A percentile compares a stretch with the other conserved stretches of the same genome.
Evolutionary conservation across 2,797 vertebrate genomes (phyloP).

Genomic region (Poecile montanus): DNA sequence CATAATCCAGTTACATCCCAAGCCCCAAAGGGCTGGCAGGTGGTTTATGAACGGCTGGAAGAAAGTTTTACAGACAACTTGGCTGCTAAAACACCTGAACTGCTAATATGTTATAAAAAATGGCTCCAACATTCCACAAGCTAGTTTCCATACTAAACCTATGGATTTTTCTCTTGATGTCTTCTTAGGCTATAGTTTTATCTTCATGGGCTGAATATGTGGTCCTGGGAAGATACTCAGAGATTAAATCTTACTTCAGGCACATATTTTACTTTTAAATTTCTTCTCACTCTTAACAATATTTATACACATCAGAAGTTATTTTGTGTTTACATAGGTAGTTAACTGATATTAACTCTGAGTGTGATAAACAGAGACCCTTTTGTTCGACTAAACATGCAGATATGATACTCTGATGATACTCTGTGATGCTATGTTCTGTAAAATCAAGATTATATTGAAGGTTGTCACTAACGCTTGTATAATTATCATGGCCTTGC

Average conservation of each 20-base stretch:
- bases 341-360: background rate
- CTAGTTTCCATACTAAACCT: background rate
- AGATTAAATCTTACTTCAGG: background rate
- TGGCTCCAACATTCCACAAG: background rate
- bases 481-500: too few species aligned
- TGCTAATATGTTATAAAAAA: background rate
- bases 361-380: too few species aligned
- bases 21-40: background rate
- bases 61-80: background rate
- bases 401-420: too few species aligned
- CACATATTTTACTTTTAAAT: background rate
- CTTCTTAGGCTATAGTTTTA: background rate
- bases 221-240: accelerated
- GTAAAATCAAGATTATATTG: too few species aligned
- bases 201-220: background rate
- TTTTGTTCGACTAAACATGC: too few species aligned
- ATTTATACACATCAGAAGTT: background rate
- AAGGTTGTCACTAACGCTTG: too few species aligned
- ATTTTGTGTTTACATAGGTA: background rate
- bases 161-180: background rate
- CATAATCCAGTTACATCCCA: background rate
- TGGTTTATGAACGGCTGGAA: background rate
- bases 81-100: background rate
- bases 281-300: background rate
- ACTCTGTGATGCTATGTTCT: too few species aligned